Evolutionary conservation across 2,113 vertebrate genomes (phyloP).

Genomic region (Ceyx margarethae): DNA sequence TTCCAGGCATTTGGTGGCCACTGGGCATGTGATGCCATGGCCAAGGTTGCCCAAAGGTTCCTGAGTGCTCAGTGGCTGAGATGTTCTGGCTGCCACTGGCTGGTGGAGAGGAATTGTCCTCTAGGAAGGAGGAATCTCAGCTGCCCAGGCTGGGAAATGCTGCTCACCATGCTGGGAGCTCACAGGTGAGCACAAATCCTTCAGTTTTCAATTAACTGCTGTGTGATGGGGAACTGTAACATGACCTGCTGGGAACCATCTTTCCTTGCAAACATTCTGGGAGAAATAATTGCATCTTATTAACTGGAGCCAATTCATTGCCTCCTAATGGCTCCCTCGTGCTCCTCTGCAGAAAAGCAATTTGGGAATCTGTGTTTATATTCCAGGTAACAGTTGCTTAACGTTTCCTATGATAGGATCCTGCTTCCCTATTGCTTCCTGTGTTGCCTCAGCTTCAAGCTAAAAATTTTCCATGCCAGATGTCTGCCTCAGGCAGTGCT

Average conservation of each 20-base stretch:
- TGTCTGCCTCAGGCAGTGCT: slow-evolving; percentile 29
- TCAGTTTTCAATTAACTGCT: background rate
- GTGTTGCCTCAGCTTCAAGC: background rate
- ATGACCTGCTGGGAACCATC: background rate
- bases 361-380: slow-evolving; percentile 10
- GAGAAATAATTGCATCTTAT: slow-evolving; percentile 23
- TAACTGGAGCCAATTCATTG: background rate
- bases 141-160: background rate
- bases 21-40: background rate
- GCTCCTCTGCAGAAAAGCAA: background rate
- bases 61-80: background rate
- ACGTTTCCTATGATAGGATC: background rate
- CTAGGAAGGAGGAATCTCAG: background rate
- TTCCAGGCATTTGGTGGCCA: background rate
- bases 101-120: background rate
- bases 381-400: background rate
- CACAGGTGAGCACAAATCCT: background rate
- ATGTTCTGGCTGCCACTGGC: background rate
- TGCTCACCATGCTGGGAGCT: background rate
- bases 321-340: background rate
- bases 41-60: background rate
- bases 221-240: background rate
- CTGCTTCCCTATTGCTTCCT: slow-evolving; percentile 9
- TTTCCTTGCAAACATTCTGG: background rate
- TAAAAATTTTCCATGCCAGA: slow-evolving; percentile 38